phyloP scores from a whole-genome alignment of 2,113 vertebrate species.

The Genyomyrus donnyi region DNA sequence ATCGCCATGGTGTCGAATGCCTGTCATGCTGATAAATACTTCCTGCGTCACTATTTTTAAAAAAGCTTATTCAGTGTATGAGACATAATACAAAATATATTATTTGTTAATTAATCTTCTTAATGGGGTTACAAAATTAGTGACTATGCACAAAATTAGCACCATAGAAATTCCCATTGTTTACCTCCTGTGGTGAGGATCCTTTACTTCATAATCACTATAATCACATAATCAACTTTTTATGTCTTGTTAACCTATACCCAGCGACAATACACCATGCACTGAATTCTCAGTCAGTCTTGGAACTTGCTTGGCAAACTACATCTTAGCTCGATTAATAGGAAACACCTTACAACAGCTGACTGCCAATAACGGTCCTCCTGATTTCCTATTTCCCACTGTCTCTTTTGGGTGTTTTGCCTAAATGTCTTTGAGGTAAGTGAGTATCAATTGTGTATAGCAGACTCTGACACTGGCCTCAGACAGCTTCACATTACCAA shows the following conservation, averaged over 20 bases:
- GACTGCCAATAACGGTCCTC: background rate
- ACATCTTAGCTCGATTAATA: background rate
- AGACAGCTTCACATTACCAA: background rate
- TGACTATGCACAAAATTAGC: background rate
- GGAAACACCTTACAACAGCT: background rate
- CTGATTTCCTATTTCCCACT: background rate
- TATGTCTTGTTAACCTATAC: background rate
- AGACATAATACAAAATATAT: background rate
- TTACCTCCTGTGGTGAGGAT: background rate
- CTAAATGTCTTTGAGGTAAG: background rate
- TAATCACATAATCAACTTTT: background rate
- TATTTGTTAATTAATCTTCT: background rate
- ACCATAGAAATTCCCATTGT: background rate
- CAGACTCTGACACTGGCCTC: background rate
- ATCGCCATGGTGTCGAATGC: background rate
- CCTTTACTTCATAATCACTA: background rate
- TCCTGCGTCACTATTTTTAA: background rate
- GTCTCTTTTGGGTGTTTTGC: background rate
- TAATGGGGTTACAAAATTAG: background rate
- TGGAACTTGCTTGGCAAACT: background rate
- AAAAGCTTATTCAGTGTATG: background rate
- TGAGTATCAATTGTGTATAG: background rate
- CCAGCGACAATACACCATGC: background rate
- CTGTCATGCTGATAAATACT: background rate
- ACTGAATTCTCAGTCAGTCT: background rate